Percentiles rank a stretch among this genome's conserved stretches.
phyloP scores from a whole-genome alignment of 1,140 invertebrate species.

The Luehdorfia chinensis region DNA sequence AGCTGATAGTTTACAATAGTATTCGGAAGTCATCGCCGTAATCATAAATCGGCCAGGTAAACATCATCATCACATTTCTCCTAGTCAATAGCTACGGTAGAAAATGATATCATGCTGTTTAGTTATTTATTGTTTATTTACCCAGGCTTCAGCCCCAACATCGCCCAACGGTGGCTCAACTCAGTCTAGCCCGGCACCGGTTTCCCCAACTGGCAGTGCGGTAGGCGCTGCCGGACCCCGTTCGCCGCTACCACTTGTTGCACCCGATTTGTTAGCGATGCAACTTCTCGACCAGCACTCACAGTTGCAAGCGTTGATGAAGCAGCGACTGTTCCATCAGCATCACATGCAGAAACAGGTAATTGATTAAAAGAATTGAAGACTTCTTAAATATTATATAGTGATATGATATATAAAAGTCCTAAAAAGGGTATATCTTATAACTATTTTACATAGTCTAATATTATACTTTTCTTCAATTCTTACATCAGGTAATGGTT shows the following conservation, averaged over 20 bases:
- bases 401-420: too few species aligned
- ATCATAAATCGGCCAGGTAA: too few species aligned
- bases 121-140: background rate
- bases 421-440: background rate
- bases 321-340: slow-evolving; percentile 70
- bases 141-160: slow-evolving; percentile 60
- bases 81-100: too few species aligned
- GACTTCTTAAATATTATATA: too few species aligned
- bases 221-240: slow-evolving; percentile 33
- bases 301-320: slow-evolving; percentile 72
- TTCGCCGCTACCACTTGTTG: slow-evolving; percentile 54
- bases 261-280: slow-evolving; percentile 67
- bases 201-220: slow-evolving; percentile 51
- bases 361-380: too few species aligned
- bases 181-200: slow-evolving; percentile 56
- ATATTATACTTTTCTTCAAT: too few species aligned
- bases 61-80: too few species aligned
- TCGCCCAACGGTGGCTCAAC: slow-evolving; percentile 53
- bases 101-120: too few species aligned
- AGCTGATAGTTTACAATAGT: too few species aligned
- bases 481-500: too few species aligned
- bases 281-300: slow-evolving; percentile 71
- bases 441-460: too few species aligned
- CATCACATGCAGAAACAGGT: slow-evolving; percentile 77
- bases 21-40: too few species aligned